Percentiles rank a stretch among this genome's conserved stretches.
These are phyloP conservation scores for Nymphalis polychloros DNA, from an alignment of 2,888 invertebrate genomes.

Conservation along the genomic window DNA sequence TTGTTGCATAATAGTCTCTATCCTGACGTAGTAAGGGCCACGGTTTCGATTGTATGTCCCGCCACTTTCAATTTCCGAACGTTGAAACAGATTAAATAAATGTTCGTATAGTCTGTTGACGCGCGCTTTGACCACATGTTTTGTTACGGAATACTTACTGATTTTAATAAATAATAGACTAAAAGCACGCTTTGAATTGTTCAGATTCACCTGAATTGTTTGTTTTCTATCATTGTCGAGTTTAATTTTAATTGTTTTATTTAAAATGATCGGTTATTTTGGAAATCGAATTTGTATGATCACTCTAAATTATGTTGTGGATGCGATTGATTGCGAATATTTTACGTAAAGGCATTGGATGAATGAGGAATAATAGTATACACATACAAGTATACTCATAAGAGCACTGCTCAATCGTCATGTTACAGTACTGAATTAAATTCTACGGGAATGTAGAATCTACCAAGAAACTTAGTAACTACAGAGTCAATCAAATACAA, in stretches of 20 bases:
- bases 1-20: constrained; percentile 29
- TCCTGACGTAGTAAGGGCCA: constrained; percentile 21
- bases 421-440: no score
- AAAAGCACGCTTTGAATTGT: constrained; percentile 41
- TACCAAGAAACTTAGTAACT: no score
- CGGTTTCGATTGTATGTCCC: constrained; percentile 53
- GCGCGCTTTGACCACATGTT: constrained; percentile 39
- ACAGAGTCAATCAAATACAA: no score
- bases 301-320: neutral
- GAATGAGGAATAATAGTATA: no score
- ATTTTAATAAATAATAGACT: constrained; percentile 45
- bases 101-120: constrained; percentile 41
- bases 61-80: constrained; percentile 72
- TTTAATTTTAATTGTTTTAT: constrained; percentile 27
- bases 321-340: no score
- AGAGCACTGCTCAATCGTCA: no score
- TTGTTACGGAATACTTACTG: constrained; percentile 39
- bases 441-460: no score
- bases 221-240: constrained; percentile 5
- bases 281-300: neutral
- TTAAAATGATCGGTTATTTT: neutral
- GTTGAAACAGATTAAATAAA: constrained; percentile 46
- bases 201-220: constrained; percentile 32
- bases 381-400: no score
- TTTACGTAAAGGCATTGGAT: no score